phyloP scores from a whole-genome alignment of 2,888 invertebrate genomes.

The Anodontia alba region DNA sequence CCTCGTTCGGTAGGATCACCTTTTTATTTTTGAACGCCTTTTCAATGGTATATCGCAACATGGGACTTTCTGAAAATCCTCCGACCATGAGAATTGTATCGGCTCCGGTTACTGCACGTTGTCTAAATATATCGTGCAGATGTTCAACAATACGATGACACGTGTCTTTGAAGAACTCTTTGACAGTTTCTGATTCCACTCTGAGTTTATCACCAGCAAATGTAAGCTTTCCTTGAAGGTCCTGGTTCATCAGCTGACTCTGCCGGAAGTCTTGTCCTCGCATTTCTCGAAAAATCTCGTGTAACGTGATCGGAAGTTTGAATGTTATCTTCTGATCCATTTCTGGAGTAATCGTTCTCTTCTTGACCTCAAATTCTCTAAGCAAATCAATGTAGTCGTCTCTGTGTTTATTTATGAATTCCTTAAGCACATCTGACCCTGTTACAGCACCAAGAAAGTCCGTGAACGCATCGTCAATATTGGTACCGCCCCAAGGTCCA shows the following conservation, averaged over 20 bases:
- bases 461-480: conserved; percentile 46
- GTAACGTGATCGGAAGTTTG: conserved; percentile 23
- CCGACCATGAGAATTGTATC: conserved; percentile 62
- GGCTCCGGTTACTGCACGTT: conserved; percentile 38
- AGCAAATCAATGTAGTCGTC: conserved; percentile 41
- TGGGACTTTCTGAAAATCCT: conserved; percentile 60
- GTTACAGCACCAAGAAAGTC: conserved; percentile 38
- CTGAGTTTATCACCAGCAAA: conserved; percentile 54
- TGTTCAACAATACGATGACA: conserved; percentile 47
- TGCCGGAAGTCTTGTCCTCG: neutral
- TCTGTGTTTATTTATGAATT: conserved; percentile 23
- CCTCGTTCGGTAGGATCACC: conserved; percentile 59
- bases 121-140: conserved; percentile 42
- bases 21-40: conserved; percentile 38
- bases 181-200: conserved; percentile 47
- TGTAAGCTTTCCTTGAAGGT: neutral
- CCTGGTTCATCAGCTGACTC: neutral
- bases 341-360: conserved; percentile 35
- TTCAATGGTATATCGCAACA: conserved; percentile 47
- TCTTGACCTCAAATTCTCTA: conserved; percentile 44
- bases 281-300: conserved; percentile 22
- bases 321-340: conserved; percentile 34
- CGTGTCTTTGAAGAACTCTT: conserved; percentile 45
- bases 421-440: conserved; percentile 36
- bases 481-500: conserved; percentile 51